Conservation (phyloP, 2,797 vertebrate genomes). For the Helicolenus hilgendorfi region DNA sequence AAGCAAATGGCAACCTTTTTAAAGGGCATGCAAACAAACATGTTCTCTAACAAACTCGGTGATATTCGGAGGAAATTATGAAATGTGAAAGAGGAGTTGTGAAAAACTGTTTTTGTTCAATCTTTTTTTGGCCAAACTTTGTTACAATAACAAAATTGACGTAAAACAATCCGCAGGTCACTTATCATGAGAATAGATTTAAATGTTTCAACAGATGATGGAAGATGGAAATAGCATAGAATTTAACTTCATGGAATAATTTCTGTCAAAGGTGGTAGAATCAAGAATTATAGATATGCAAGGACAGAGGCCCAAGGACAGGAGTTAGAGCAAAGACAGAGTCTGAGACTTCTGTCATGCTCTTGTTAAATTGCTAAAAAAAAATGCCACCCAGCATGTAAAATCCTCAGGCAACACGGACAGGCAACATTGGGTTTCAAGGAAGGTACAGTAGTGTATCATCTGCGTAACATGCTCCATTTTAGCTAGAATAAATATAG, state of each 20-base stretch:
- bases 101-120: not conserved
- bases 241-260: no score
- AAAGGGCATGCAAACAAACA: not conserved
- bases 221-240: not conserved
- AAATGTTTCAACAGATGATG: not conserved
- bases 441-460: not conserved
- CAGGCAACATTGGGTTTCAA: not conserved
- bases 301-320: not conserved
- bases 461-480: no score
- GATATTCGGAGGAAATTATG: no score
- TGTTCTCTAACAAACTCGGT: not conserved
- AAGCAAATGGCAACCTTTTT: not conserved
- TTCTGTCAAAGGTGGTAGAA: no score
- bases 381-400: no score
- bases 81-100: not conserved
- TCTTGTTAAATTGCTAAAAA: not conserved
- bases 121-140: not conserved
- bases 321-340: not conserved
- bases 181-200: not conserved
- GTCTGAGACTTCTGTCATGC: not conserved
- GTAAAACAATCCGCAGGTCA: not conserved
- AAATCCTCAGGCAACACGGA: not conserved
- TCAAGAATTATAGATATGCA: not conserved
- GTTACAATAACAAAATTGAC: not conserved
- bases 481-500: not conserved